Base-by-base conservation (phyloP, 1,140 invertebrate genomes). In the Leucophenga varia region DNA sequence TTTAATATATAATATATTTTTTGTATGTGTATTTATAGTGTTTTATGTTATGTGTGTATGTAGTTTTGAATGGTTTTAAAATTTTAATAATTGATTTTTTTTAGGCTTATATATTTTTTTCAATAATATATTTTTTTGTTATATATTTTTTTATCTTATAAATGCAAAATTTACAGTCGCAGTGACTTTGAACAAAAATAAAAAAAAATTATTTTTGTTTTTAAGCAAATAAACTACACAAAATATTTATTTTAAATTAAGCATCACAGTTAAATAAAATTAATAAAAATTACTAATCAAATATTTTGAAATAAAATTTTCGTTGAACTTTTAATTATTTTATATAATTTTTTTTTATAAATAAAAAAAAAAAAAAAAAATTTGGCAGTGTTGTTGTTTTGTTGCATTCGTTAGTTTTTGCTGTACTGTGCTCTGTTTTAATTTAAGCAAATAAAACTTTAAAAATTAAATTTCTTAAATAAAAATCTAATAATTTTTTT, bases 161-260 rank as follows among this genome's bases (percentile, higher is more conserved):
- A 63, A 64, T 64, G 61, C 57, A 64, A 64, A 56, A 64, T 45
- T 52, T 53, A 48, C 47, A 57, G 54, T 38, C 43, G 50, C 6
- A 17, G 45, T 25, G 22, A 25, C 22, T 6, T 10, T 25, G 10
- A 25, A 25, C 5, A 25, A 25, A 25, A 5, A 25, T 6, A 25
- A 25, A 25, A 25, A 25, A 25, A 25, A 25, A 25, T 10, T 25
- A 5, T 25, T 5, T 25, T 25, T 25, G 22, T 25, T 25, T 25
- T 25, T 5, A 25, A 25, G 22, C 22, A 25, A 25, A 25, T 25
- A 25, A 25, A 25, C n/a, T n/a, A n/a, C n/a, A n/a, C n/a, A n/a
- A n/a, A n/a, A n/a, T n/a, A n/a, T n/a, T n/a, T n/a, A n/a, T n/a
- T n/a, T n/a, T n/a, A n/a, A n/a, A n/a, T n/a, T n/a, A n/a, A n/a